These are phyloP conservation scores for Eufriesea mexicana DNA, from an alignment of 1,140 invertebrate genomes.

Conservation along the genomic window DNA sequence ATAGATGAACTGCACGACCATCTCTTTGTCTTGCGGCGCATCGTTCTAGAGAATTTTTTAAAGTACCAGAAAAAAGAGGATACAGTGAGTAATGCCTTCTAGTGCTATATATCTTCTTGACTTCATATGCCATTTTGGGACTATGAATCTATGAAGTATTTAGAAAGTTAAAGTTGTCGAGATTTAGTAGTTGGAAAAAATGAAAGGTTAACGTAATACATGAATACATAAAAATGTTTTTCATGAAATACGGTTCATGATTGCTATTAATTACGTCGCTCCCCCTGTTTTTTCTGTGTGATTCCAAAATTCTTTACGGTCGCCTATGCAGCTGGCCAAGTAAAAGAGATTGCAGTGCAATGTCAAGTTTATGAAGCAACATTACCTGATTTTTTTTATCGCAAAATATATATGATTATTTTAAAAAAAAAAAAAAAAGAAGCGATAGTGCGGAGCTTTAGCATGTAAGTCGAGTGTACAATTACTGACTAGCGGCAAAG, in stretches of 20 bases:
- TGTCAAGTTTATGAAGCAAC: conserved; percentile 61
- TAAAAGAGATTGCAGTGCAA: conserved; percentile 67
- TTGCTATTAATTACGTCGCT: conserved; percentile 46
- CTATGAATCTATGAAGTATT: conserved; percentile 51
- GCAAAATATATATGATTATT: conserved; percentile 71
- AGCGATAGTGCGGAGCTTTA: conserved; percentile 66
- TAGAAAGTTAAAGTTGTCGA: conserved; percentile 48
- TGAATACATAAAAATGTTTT: conserved; percentile 41
- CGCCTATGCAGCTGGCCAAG: conserved; percentile 42
- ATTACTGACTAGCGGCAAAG: conserved; percentile 60
- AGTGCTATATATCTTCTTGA: conserved; percentile 60
- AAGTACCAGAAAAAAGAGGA: conserved; percentile 71
- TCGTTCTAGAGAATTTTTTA: conserved; percentile 71
- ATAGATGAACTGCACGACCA: conserved; percentile 68
- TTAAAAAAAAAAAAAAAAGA: conserved; percentile 59
- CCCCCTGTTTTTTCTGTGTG: conserved; percentile 65
- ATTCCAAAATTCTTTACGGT: conserved; percentile 60
- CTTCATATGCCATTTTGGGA: conserved; percentile 44
- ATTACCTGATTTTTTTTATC: conserved; percentile 72
- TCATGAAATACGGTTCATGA: conserved; percentile 36
- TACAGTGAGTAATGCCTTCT: conserved; percentile 67
- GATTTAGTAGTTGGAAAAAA: conserved; percentile 37
- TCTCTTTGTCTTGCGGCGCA: conserved; percentile 70
- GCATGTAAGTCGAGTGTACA: conserved; percentile 66
- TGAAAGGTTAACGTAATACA: conserved; percentile 19